A percentile compares a stretch with the other conserved stretches of the same genome.
These are phyloP conservation scores for Rhyacophila brunnea DNA, from an alignment of 1,140 invertebrate species.

Conservation along the genomic window DNA sequence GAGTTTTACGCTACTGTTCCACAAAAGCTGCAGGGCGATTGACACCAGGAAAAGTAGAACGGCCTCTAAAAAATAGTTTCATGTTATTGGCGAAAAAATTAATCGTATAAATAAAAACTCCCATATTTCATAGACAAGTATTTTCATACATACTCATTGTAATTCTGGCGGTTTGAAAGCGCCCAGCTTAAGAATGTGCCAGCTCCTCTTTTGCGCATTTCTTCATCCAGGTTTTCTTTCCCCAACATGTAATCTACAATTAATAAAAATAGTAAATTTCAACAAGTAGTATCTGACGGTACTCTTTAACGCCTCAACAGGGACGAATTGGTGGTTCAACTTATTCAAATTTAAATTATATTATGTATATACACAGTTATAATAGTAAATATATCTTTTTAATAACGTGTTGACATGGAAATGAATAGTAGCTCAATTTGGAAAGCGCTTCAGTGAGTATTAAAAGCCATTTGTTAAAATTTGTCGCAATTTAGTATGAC, in stretches of 20 bases:
- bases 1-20: background rate
- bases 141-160: conserved; percentile 17
- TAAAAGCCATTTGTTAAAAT: no score
- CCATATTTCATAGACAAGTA: background rate
- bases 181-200: conserved; percentile 16
- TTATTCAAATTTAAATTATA: no score
- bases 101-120: background rate
- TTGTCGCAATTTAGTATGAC: no score
- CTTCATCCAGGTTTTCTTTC: conserved; percentile 23
- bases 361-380: no score
- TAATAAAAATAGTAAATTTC: background rate
- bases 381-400: no score
- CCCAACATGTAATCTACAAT: conserved; percentile 29
- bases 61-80: background rate
- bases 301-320: no score
- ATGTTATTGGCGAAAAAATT: background rate
- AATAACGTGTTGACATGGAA: no score
- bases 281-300: no score
- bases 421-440: no score
- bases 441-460: no score
- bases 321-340: no score
- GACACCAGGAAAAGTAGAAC: background rate
- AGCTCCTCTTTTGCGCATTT: conserved; percentile 13
- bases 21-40: background rate
- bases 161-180: conserved; percentile 16